Conservation (phyloP, 2,888 invertebrate genomes). For the Shargacucullia verbasci region DNA sequence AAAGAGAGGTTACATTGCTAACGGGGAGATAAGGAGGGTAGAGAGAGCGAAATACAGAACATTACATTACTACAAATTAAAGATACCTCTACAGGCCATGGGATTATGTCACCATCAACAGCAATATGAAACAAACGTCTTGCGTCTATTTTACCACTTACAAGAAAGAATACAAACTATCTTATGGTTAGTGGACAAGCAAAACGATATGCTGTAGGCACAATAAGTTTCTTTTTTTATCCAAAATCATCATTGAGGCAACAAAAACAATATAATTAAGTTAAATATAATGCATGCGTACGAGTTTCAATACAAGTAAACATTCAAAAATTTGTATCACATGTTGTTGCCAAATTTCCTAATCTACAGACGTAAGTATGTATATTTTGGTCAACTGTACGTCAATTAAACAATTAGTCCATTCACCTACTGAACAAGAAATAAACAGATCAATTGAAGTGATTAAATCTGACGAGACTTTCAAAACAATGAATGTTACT, state of each 20-base stretch:
- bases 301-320: neutral
- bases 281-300: neutral
- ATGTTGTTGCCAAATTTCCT: neutral
- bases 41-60: neutral
- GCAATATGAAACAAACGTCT: too few relatives aligned
- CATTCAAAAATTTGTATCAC: neutral
- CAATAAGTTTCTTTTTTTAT: too few relatives aligned
- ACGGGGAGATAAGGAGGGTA: neutral
- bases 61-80: too few relatives aligned
- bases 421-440: neutral
- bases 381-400: neutral
- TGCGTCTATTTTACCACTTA: too few relatives aligned
- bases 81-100: too few relatives aligned
- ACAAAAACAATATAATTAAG: neutral
- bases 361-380: too few relatives aligned
- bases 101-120: too few relatives aligned
- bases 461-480: neutral
- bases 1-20: neutral
- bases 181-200: too few relatives aligned
- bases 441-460: neutral
- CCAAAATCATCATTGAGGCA: neutral
- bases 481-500: constrained; percentile 1
- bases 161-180: too few relatives aligned
- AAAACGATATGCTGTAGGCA: too few relatives aligned
- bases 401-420: constrained; percentile 5